Percentiles rank a stretch among this genome's conserved stretches.
phyloP scores from a whole-genome alignment of 2,113 vertebrate genomes.

The Chaetorhynchus papuensis region DNA sequence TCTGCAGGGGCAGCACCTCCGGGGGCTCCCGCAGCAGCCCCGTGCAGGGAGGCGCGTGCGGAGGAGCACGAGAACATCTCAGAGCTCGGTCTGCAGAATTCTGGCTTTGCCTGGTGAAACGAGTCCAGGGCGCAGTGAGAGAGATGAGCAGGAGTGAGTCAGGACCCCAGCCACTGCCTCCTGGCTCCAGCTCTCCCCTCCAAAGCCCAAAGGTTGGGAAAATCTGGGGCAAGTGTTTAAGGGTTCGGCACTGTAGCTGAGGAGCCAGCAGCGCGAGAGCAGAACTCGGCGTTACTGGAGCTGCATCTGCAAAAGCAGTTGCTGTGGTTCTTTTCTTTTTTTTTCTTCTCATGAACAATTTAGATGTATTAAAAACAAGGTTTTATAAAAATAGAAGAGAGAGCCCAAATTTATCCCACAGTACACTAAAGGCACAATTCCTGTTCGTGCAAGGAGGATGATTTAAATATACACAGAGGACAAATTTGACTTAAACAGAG shows the following conservation, averaged over 20 bases:
- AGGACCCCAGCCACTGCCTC: neutral
- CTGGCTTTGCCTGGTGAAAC: neutral
- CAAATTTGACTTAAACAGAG: neutral
- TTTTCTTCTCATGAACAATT: neutral
- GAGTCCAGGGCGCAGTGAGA: neutral
- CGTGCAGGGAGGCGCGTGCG: fast-evolving
- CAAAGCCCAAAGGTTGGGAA: neutral
- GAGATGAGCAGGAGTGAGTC: neutral
- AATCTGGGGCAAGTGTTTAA: neutral
- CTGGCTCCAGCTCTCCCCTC: conserved; percentile 13
- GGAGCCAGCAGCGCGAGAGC: neutral
- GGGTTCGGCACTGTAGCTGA: neutral
- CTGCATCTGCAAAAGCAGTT: conserved; percentile 47
- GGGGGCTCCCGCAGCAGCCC: neutral
- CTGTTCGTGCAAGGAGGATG: neutral
- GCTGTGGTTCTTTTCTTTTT: neutral
- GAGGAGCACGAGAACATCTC: neutral
- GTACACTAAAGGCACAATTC: neutral
- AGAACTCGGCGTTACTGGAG: neutral
- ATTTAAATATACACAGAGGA: neutral
- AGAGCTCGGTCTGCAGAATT: neutral
- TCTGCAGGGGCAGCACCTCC: neutral
- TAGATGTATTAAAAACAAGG: neutral
- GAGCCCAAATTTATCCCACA: neutral
- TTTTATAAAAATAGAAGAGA: conserved; percentile 26